Percentiles rank a stretch among this genome's conserved stretches.
phyloP scores from a whole-genome alignment of 2,888 invertebrate genomes.

The Sylvicola cinctus region DNA sequence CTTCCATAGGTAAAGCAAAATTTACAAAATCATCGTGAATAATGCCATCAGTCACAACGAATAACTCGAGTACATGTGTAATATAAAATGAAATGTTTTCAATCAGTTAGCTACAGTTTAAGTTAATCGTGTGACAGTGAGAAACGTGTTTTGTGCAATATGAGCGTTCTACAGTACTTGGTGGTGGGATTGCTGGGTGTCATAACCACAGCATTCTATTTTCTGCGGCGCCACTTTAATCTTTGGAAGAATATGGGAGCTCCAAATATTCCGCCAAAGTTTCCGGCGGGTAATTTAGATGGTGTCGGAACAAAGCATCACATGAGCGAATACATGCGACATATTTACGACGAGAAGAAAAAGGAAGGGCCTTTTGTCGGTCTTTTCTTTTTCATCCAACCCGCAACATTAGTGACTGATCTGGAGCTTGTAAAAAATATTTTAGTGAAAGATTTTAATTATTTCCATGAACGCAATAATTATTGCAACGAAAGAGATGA shows the following conservation, averaged over 20 bases:
- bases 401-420: conserved; percentile 12
- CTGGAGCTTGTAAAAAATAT: conserved; percentile 11
- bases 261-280: conserved; percentile 11
- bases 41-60: no score
- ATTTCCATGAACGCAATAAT: conserved; percentile 9
- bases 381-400: conserved; percentile 14
- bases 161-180: no score
- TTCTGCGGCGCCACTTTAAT: no score
- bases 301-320: neutral
- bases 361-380: conserved; percentile 12
- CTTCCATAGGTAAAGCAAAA: no score
- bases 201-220: no score
- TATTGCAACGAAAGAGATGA: conserved; percentile 2
- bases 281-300: conserved; percentile 12
- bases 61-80: no score
- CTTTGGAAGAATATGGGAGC: conserved; percentile 5
- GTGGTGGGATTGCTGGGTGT: no score
- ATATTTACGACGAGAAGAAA: conserved; percentile 8
- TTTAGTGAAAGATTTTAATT: conserved; percentile 12
- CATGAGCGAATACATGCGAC: neutral
- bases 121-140: no score
- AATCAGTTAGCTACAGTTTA: no score
- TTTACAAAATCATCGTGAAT: no score
- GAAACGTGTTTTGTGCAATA: no score
- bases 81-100: no score